Percentiles rank a stretch among this genome's conserved stretches.
Evolutionary conservation across 2,113 vertebrate species (phyloP).

Genomic region (Notothenia rossii): DNA sequence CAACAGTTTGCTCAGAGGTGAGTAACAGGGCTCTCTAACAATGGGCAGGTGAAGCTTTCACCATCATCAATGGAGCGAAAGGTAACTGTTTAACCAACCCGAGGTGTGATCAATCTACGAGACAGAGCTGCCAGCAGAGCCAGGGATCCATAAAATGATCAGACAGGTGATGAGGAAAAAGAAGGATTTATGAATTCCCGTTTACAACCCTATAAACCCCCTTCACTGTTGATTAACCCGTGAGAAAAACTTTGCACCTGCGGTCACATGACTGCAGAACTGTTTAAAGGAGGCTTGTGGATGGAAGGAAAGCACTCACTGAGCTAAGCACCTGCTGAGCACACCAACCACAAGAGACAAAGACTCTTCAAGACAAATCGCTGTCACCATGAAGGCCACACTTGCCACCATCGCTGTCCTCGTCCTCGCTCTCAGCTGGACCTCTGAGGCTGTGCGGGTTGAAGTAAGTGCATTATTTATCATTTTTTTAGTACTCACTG

Average conservation of each 20-base stretch:
- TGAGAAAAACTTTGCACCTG: conserved; percentile 63
- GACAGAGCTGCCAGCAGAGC: background rate
- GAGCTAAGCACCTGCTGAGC: conserved; percentile 47
- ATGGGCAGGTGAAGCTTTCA: background rate
- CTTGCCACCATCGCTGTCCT: conserved; percentile 62
- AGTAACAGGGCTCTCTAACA: conserved; percentile 23
- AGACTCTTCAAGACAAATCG: conserved; percentile 9
- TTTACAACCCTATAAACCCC: conserved; percentile 73
- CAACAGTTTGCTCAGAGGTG: background rate
- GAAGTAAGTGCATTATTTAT: conserved; percentile 71
- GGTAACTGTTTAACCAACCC: conserved; percentile 57
- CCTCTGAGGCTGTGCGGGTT: conserved; percentile 78
- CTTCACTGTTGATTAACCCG: conserved; percentile 79
- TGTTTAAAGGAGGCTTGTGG: conserved; percentile 69
- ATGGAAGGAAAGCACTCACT: conserved; percentile 46
- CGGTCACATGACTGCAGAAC: conserved; percentile 47
- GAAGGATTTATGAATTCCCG: conserved; percentile 76
- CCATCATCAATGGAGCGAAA: background rate
- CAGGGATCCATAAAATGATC: conserved; percentile 64
- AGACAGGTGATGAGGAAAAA: conserved; percentile 61
- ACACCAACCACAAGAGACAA: conserved; percentile 34
- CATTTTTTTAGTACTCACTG: background rate
- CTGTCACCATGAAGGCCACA: conserved; percentile 78
- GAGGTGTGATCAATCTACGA: conserved; percentile 11
- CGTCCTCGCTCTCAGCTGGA: conserved; percentile 65